Evolutionary conservation across 2,888 invertebrate genomes (phyloP), one percentile per base, ranked within the genome.

Genomic region (Macrosoma leucophasiata): DNA sequence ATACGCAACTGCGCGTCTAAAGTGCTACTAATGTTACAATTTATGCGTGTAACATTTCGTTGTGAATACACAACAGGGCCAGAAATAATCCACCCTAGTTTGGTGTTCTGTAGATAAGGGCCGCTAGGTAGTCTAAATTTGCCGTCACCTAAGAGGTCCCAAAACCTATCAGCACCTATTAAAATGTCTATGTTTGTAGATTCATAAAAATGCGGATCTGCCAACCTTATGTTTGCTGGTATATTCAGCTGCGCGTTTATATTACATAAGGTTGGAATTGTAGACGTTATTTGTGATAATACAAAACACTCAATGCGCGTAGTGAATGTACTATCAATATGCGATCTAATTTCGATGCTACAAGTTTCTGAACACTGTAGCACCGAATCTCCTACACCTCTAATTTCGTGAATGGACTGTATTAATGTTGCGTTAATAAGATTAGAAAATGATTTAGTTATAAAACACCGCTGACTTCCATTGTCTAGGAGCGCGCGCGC

Each of bases 91-190:
- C 32, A 37, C 4, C 32, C 32, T 14, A 37, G 18, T 29, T 33
- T 32, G 7, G 33, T 32, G 9, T 33, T 32, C 21, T 37, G 37
- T 18, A 37, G 17, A n/a, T 25, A 28, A 18, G 28, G 37, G n/a
- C 37, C 32, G 10, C 18, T 25, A 25, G 23, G 13, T 26, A 37
- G 22, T 7, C 37, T 13, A 37, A 37, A 33, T 12, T 10, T 18
- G 15, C 27, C 31, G 3, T 32, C 23, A n/a, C 23, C 12, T 32
- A 37, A 32, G 3, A 37, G n/a, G 8, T 32, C 24, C 36, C 36
- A 37, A 37, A 32, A 37, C 14, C 13, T 32, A 14, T 37, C 36
- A 11, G 32, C 36, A 2, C 31, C 36, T 8, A 37, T 31, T 24
- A 37, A 37, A 17, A 37, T 8, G 5, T 37, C 32, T 12, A 37